phyloP scores from a whole-genome alignment of 2,888 invertebrate species.

The Drosophila kambysellisi region DNA sequence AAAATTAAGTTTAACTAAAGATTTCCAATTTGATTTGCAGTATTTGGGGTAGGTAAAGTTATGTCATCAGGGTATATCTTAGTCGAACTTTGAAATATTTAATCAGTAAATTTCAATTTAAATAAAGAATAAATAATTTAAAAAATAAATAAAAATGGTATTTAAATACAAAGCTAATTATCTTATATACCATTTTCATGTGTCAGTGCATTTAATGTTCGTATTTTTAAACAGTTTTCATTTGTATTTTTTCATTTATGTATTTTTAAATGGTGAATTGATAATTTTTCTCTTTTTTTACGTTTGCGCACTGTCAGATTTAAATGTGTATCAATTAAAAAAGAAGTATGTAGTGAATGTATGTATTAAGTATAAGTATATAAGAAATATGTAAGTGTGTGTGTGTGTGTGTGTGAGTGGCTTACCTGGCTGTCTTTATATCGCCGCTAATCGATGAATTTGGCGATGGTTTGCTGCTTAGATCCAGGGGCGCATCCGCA shows the following conservation, averaged over 20 bases:
- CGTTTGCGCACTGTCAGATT: constrained; percentile 62
- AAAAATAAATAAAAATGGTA: background rate
- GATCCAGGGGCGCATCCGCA: constrained; percentile 89
- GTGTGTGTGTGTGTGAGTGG: constrained; percentile 2
- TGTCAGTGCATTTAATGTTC: constrained; percentile 25
- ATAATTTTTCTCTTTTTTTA: constrained; percentile 40
- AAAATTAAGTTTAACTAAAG: background rate
- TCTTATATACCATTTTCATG: background rate
- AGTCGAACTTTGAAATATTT: background rate
- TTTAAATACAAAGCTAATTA: background rate
- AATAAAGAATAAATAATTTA: no score
- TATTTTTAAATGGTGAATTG: constrained; percentile 41
- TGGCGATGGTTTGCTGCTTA: constrained; percentile 91
- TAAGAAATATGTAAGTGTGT: background rate
- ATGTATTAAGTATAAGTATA: background rate
- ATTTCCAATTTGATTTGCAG: background rate
- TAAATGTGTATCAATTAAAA: constrained; percentile 15
- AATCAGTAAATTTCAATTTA: background rate
- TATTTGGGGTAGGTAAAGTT: background rate
- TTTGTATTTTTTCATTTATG: constrained; percentile 35
- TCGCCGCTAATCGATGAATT: constrained; percentile 85
- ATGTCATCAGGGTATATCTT: background rate
- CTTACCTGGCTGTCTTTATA: constrained; percentile 89
- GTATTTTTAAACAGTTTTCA: background rate
- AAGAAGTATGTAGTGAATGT: constrained; percentile 7